Percentiles rank a stretch among this genome's conserved stretches.
phyloP scores from a whole-genome alignment of 2,888 invertebrate genomes.

The Leptarthrus brevirostris region DNA sequence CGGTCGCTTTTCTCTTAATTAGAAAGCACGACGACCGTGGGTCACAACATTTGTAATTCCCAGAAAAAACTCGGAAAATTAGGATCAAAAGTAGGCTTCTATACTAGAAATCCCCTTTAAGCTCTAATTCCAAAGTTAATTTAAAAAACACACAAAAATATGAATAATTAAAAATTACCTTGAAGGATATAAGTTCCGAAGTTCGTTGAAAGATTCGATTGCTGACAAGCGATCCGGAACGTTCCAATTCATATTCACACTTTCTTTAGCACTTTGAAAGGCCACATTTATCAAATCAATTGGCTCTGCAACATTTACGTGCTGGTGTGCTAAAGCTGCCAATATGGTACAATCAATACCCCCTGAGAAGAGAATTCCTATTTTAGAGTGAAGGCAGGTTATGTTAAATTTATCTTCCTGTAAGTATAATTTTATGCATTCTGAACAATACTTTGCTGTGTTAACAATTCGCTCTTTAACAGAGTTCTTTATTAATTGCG shows the following conservation, averaged over 20 bases:
- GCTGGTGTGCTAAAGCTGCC: slow-evolving; percentile 81
- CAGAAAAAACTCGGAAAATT: too few relatives aligned
- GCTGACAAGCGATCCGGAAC: slow-evolving; percentile 91
- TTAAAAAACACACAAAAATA: too few relatives aligned
- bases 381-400: slow-evolving; percentile 73
- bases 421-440: slow-evolving; percentile 67
- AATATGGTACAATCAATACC: slow-evolving; percentile 96
- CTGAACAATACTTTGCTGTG: slow-evolving; percentile 74
- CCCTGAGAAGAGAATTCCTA: slow-evolving; percentile 93
- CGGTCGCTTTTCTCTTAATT: too few relatives aligned
- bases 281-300: slow-evolving; percentile 97
- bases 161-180: too few relatives aligned
- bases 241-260: slow-evolving; percentile 68
- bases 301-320: slow-evolving; percentile 72
- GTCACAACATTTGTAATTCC: too few relatives aligned
- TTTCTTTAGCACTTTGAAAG: slow-evolving; percentile 72
- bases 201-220: slow-evolving; percentile 75
- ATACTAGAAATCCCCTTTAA: too few relatives aligned
- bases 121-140: too few relatives aligned
- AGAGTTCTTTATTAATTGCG: slow-evolving; percentile 71
- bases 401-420: too few relatives aligned
- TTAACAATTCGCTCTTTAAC: slow-evolving; percentile 71
- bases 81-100: too few relatives aligned
- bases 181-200: slow-evolving; percentile 62
- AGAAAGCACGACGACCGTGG: too few relatives aligned